These are phyloP conservation scores for Lochmaea crataegi DNA, from an alignment of 2,888 invertebrate genomes.

Conservation along the genomic window DNA sequence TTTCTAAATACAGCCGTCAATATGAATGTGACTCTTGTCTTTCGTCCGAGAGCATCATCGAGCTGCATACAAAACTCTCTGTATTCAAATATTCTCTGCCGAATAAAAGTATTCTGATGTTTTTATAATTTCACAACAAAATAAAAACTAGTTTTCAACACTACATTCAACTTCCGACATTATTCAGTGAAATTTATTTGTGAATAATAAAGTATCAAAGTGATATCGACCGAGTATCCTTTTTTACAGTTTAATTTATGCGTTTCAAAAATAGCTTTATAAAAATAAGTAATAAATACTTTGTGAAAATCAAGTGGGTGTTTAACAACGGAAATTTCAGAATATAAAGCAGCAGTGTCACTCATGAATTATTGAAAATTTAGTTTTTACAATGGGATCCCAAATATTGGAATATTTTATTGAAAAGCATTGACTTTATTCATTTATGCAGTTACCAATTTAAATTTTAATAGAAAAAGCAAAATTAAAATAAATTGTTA, in stretches of 20 bases:
- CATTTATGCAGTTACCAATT: too few species aligned
- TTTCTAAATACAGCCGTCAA: too few species aligned
- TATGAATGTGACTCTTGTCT: too few species aligned
- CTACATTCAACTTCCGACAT: background rate
- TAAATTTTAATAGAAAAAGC: too few species aligned
- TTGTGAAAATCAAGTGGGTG: background rate
- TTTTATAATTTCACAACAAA: background rate
- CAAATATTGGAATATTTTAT: background rate
- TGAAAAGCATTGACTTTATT: too few species aligned
- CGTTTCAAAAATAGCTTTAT: background rate
- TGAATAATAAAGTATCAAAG: background rate
- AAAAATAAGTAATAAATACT: conserved; percentile 2
- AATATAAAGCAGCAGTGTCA: background rate
- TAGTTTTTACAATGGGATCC: background rate
- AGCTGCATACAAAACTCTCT: too few species aligned
- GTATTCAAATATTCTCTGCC: too few species aligned
- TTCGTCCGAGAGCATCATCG: too few species aligned
- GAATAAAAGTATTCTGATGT: too few species aligned
- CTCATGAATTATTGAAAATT: background rate
- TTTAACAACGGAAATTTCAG: background rate
- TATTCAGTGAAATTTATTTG: background rate
- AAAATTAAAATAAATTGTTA: too few species aligned
- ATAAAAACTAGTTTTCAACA: background rate
- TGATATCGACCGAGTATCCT: background rate
- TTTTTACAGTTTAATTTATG: background rate